Base-by-base conservation (phyloP, 2,888 invertebrate species). In the Habroteleia sp. region DNA sequence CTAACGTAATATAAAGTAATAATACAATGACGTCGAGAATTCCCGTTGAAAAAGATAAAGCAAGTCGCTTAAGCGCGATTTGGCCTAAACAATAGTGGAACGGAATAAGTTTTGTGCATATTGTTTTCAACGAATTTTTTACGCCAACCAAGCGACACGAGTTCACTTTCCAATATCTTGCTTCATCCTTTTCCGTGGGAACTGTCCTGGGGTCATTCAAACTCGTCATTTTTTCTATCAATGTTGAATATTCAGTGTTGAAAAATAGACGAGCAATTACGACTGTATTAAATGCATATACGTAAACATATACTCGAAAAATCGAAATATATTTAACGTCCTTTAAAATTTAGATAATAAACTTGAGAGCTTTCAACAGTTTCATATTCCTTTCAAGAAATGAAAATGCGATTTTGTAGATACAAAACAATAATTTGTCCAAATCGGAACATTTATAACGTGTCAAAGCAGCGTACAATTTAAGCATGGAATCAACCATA, bases 281-380 rank as follows among this genome's bases (percentile, higher is more conserved):
- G 68, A 50, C 50, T 60, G 68, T 68, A 68, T 41, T 68, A 58
- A 68, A 33, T 58, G 58, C 58, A 68, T 68, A 50, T 68, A 68
- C 50, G 68, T 68, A 68, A 58, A 50, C 23, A 58, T 68, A 50
- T 68, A 68, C 42, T 60, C 68, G 31, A 60, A 68, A n/a, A 58
- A 68, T 42, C 68, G 58, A 68, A 56, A 60, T 68, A 58, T 52
- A 60, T 50, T 58, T 27, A 68, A 68, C 48, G 50, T 60, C 41
- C 56, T 68, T 58, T 60, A 25, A 68, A 44, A 66, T 31, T 42
- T 58, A 69, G 68, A 60, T 60, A 42, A 60, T 52, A 44, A 68
- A 69, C 68, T 60, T 69, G 37, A 44, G 20, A 42, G 68, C 68
- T 69, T 60, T 33, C 42, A 60, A 50, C 27, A 69, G 20, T 69